These are phyloP conservation scores for Diphyllodes magnificus DNA, from an alignment of 2,113 vertebrate genomes.

Conservation along the genomic window DNA sequence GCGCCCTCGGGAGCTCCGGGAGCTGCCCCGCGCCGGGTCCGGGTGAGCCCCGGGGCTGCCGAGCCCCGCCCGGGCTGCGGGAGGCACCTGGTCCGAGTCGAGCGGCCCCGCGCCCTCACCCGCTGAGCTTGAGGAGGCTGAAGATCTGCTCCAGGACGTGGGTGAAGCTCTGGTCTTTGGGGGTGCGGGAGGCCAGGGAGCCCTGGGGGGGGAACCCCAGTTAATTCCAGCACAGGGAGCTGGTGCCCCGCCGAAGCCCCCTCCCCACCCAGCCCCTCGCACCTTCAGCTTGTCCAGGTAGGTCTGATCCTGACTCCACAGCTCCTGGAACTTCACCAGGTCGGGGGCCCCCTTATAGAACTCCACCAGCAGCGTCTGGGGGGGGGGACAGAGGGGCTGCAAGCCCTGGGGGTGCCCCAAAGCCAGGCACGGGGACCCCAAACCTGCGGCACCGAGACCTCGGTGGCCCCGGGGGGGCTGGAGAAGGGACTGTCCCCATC, in stretches of 20 bases:
- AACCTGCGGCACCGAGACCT: accelerated
- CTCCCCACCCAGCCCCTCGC: not conserved
- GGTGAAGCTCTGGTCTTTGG: slow-evolving; percentile 88
- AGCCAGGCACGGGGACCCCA: accelerated
- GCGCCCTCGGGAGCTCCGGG: not conserved
- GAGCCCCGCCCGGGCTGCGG: not conserved
- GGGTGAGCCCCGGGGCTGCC: not conserved
- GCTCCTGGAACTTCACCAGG: slow-evolving; percentile 86
- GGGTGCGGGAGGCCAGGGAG: slow-evolving; percentile 87
- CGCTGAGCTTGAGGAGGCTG: slow-evolving; percentile 75
- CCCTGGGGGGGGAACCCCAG: slow-evolving; percentile 62
- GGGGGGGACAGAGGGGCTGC: not conserved
- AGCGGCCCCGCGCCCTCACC: slow-evolving; percentile 10
- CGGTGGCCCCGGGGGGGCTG: accelerated
- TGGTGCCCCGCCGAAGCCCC: accelerated
- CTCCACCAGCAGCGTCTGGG: slow-evolving; percentile 87
- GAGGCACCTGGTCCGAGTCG: not conserved
- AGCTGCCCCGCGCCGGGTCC: not conserved
- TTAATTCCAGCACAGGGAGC: not conserved
- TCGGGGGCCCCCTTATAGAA: slow-evolving; percentile 90
- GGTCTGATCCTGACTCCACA: slow-evolving; percentile 88
- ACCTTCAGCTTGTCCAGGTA: slow-evolving; percentile 96
- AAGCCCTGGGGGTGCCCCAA: not conserved
- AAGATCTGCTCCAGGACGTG: slow-evolving; percentile 90
- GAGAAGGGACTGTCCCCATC: not conserved